Percentiles rank a stretch among this genome's conserved stretches.
Conservation (phyloP, 2,888 invertebrate genomes). For the Eupithecia insigniata region DNA sequence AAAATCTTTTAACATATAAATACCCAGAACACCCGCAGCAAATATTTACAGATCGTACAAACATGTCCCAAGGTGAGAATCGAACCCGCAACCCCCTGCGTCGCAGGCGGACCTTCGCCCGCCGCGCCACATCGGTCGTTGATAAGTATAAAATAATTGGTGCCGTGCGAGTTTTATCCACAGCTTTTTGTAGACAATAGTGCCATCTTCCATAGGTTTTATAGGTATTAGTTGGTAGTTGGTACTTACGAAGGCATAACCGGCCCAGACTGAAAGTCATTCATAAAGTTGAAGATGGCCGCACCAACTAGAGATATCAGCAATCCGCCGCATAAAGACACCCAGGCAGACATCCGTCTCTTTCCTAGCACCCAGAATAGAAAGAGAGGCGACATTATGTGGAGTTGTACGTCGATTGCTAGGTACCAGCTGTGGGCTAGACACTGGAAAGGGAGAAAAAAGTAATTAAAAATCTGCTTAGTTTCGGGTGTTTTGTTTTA, state of each 20-base stretch:
- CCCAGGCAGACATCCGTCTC: conserved; percentile 55
- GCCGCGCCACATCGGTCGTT: too few relatives aligned
- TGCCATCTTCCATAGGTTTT: not conserved
- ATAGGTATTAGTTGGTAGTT: not conserved
- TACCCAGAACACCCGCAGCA: too few relatives aligned
- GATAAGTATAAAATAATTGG: too few relatives aligned
- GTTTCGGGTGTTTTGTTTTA: too few relatives aligned
- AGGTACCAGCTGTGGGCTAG: conserved; percentile 68
- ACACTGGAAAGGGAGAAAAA: conserved; percentile 55
- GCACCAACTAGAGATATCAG: conserved; percentile 51
- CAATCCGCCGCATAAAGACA: conserved; percentile 49
- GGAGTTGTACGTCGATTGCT: conserved; percentile 69
- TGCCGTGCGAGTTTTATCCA: not conserved
- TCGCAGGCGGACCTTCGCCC: too few relatives aligned
- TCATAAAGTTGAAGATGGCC: conserved; percentile 57
- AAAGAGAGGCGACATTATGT: conserved; percentile 66
- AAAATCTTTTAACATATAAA: too few relatives aligned
- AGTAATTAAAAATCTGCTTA: too few relatives aligned
- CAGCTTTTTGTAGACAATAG: not conserved
- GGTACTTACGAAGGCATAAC: conserved; percentile 56
- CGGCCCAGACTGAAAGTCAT: conserved; percentile 51
- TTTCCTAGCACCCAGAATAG: conserved; percentile 63
- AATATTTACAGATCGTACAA: too few relatives aligned
- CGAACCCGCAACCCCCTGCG: too few relatives aligned
- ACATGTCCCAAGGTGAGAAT: too few relatives aligned